Evolutionary conservation across 2,888 invertebrate species (phyloP).

Genomic region (Leptinotarsa haldemani): DNA sequence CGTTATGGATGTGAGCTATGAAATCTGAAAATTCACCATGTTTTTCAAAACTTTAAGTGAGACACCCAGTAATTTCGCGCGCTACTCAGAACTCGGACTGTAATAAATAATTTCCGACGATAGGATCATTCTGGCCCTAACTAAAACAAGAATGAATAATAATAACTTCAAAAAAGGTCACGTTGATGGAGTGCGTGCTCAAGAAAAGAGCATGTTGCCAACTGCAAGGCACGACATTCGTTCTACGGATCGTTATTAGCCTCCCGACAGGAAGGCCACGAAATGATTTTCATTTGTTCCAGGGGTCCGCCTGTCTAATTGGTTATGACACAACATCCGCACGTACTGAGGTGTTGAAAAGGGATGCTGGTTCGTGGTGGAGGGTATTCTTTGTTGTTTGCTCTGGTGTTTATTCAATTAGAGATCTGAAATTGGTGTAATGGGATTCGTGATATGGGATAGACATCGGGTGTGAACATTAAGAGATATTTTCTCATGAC

Average conservation of each 20-base stretch:
- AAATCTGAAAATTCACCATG: not conserved
- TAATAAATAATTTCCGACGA: slow-evolving; percentile 8
- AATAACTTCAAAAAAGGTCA: slow-evolving; percentile 20
- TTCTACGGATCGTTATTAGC: not conserved
- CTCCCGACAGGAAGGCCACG: not conserved
- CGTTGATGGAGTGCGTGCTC: slow-evolving; percentile 15
- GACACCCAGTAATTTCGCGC: not conserved
- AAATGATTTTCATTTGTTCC: slow-evolving; percentile 11
- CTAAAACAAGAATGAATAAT: slow-evolving; percentile 17
- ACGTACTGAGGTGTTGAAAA: not conserved
- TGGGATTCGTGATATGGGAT: not conserved
- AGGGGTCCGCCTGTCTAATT: not conserved
- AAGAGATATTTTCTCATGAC: not conserved
- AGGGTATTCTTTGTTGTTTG: slow-evolving; percentile 3
- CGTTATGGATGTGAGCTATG: too few species aligned
- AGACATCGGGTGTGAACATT: not conserved
- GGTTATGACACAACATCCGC: slow-evolving; percentile 5
- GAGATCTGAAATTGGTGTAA: not conserved
- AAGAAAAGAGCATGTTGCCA: slow-evolving; percentile 18
- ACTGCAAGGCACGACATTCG: slow-evolving; percentile 9
- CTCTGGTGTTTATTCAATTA: not conserved
- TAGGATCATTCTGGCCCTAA: slow-evolving; percentile 5
- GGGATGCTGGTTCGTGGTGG: not conserved
- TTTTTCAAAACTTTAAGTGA: not conserved
- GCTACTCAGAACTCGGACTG: not conserved